Conservation (phyloP, 1,140 invertebrate species). For the Hyposmocoma kahamanoa region DNA sequence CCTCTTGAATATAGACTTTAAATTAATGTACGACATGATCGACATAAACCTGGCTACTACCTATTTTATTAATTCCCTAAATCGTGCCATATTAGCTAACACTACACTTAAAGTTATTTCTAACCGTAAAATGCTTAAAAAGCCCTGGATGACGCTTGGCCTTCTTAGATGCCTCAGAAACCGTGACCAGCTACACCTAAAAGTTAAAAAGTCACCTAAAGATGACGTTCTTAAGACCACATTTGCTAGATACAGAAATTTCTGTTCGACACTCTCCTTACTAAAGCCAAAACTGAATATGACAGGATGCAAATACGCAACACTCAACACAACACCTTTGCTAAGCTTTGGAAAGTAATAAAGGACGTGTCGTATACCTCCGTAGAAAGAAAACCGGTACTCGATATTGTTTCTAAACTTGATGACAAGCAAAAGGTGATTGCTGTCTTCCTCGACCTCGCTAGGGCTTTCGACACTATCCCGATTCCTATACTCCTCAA, state of each 20-base stretch:
- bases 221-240: not conserved
- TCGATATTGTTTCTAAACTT: too few species aligned
- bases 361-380: too few species aligned
- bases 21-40: not conserved
- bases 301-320: not conserved
- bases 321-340: too few species aligned
- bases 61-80: not conserved
- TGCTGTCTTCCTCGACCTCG: too few species aligned
- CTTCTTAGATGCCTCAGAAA: not conserved
- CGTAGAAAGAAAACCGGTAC: too few species aligned
- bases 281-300: slow-evolving; percentile 1
- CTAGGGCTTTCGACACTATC: too few species aligned
- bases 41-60: not conserved
- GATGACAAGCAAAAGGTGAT: too few species aligned
- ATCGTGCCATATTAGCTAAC: not conserved
- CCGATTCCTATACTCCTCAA: too few species aligned
- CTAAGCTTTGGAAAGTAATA: too few species aligned
- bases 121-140: not conserved
- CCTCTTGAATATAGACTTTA: not conserved
- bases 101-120: not conserved
- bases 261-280: slow-evolving; percentile 1
- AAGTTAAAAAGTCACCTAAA: not conserved
- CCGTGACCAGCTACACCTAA: not conserved
- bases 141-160: not conserved
- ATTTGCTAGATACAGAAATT: slow-evolving; percentile 3